Evolutionary conservation across 1,140 invertebrate species (phyloP).

Genomic region (Papilio polytes): DNA sequence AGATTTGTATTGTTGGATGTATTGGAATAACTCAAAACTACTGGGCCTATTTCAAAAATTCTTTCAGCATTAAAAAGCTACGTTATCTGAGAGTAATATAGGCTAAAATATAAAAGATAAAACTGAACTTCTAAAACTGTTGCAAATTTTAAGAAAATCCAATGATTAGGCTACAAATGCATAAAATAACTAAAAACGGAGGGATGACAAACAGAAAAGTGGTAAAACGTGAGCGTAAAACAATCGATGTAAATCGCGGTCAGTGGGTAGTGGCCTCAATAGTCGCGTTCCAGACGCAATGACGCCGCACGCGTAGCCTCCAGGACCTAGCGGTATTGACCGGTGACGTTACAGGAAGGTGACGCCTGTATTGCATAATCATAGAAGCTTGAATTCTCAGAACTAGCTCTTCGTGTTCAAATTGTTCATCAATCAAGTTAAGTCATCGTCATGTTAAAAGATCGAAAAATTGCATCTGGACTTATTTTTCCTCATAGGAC

Average conservation of each 20-base stretch:
- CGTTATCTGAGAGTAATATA: too few species aligned
- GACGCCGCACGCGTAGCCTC: conserved; percentile 59
- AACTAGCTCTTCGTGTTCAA: too few species aligned
- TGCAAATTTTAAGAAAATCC: not conserved
- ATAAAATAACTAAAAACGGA: not conserved
- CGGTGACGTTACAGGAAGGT: not conserved
- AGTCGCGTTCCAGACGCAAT: conserved; percentile 56
- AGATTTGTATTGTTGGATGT: too few species aligned
- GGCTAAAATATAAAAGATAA: too few species aligned
- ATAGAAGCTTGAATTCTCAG: not conserved
- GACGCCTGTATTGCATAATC: not conserved
- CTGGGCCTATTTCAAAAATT: too few species aligned
- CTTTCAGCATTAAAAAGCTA: too few species aligned
- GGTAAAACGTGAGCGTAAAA: conserved; percentile 40
- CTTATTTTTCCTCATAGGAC: too few species aligned
- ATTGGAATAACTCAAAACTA: too few species aligned
- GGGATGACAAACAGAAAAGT: not conserved
- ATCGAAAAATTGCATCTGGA: too few species aligned
- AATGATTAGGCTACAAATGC: not conserved
- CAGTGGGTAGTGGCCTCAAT: conserved; percentile 61
- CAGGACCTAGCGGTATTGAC: not conserved
- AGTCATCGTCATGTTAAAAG: too few species aligned
- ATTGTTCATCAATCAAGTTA: too few species aligned
- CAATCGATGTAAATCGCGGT: conserved; percentile 46
- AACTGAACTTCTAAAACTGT: too few species aligned